phyloP scores from a whole-genome alignment of 2,113 vertebrate species.

The Barbus barbus region DNA sequence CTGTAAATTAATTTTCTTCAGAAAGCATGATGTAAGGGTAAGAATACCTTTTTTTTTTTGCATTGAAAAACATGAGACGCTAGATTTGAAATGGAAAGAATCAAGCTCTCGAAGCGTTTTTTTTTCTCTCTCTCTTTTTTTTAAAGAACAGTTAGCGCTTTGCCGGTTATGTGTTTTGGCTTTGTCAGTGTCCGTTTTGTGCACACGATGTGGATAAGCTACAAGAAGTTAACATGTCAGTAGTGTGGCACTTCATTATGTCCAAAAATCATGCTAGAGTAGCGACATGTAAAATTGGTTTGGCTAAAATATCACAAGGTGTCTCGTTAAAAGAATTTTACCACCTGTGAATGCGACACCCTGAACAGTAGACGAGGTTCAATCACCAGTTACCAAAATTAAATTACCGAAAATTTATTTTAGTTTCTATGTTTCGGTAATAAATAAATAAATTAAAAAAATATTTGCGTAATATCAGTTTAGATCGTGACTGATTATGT shows the following conservation, averaged over 20 bases:
- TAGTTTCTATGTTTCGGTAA: not conserved
- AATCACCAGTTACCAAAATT: not conserved
- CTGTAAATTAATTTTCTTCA: too few species aligned
- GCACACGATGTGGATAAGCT: not conserved
- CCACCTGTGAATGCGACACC: not conserved
- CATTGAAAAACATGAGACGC: too few species aligned
- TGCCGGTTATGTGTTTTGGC: not conserved
- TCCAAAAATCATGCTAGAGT: not conserved
- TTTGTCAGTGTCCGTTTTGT: not conserved
- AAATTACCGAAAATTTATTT: not conserved
- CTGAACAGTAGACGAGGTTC: not conserved
- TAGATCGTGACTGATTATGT: not conserved
- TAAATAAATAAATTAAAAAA: too few species aligned
- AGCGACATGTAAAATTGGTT: too few species aligned
- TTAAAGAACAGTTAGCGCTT: not conserved
- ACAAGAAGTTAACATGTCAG: not conserved
- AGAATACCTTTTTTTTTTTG: not conserved
- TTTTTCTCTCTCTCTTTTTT: too few species aligned
- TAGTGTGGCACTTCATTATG: not conserved
- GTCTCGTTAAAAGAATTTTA: too few species aligned
- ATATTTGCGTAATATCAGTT: not conserved
- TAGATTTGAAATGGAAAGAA: too few species aligned
- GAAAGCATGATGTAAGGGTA: too few species aligned
- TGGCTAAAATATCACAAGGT: too few species aligned
- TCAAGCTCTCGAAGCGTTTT: too few species aligned